Percentiles rank a stretch among this genome's conserved stretches.
Evolutionary conservation across 2,113 vertebrate species (phyloP).

Genomic region (Charadrius vociferus): DNA sequence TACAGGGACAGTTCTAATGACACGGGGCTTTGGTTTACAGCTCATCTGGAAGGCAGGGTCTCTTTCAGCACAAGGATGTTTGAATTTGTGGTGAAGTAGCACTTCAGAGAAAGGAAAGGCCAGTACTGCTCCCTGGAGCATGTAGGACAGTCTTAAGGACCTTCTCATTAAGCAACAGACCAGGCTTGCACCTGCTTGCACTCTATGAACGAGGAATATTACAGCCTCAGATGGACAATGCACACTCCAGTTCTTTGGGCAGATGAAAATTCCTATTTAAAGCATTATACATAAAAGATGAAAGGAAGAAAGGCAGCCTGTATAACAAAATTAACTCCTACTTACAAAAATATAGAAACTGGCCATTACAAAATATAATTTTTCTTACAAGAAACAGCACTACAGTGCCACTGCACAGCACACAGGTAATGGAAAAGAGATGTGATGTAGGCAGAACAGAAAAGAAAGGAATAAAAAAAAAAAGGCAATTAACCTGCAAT

Average conservation of each 20-base stretch:
- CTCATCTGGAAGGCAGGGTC: background rate
- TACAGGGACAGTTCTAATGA: background rate
- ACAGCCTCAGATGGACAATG: background rate
- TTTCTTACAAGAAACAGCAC: background rate
- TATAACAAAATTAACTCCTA: conserved; percentile 41
- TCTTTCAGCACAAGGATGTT: background rate
- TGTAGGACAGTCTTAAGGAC: rapidly evolving
- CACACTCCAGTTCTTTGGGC: background rate
- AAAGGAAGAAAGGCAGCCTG: conserved; percentile 37
- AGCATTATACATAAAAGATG: background rate
- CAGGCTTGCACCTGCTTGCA: background rate
- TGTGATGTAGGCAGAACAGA: background rate
- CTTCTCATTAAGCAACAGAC: background rate
- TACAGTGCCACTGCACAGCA: background rate
- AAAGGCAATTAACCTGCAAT: background rate
- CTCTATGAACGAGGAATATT: background rate
- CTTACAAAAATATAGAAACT: background rate
- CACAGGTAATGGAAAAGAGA: background rate
- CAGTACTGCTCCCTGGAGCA: background rate
- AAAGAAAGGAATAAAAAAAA: background rate
- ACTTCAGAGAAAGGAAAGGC: background rate
- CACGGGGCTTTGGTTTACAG: background rate
- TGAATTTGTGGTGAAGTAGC: background rate
- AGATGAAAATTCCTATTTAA: conserved; percentile 18
- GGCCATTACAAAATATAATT: background rate